Evolutionary conservation across 2,113 vertebrate species (phyloP).

Genomic region (Sylvia atricapilla): DNA sequence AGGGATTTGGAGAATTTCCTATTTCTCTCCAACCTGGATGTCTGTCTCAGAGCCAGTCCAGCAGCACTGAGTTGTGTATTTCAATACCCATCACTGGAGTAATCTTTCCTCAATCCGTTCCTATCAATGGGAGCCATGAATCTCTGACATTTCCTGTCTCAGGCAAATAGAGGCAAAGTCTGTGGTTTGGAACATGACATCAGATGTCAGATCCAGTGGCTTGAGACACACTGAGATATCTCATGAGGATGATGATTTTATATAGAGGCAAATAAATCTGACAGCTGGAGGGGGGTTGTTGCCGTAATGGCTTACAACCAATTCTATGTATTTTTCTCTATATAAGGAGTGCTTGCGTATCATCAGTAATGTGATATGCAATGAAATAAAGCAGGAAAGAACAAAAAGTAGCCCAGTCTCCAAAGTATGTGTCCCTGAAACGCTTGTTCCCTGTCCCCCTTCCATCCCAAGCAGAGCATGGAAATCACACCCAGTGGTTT

Average conservation of each 20-base stretch:
- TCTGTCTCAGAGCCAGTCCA: background rate
- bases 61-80: background rate
- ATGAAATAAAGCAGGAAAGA: background rate
- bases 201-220: slow-evolving; percentile 29
- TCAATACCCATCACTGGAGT: background rate
- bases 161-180: background rate
- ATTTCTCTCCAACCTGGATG: background rate
- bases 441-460: background rate
- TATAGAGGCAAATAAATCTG: slow-evolving; percentile 39
- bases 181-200: slow-evolving; percentile 23
- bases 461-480: fast-evolving
- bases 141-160: background rate
- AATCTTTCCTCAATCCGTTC: background rate
- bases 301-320: background rate
- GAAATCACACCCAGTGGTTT: background rate
- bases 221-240: background rate
- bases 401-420: background rate
- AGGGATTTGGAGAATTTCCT: background rate
- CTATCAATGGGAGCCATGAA: background rate
- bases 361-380: background rate
- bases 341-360: background rate
- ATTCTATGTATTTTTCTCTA: slow-evolving; percentile 2
- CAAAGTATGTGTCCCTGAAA: background rate
- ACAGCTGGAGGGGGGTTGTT: slow-evolving; percentile 18
- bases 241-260: slow-evolving; percentile 37